Evolutionary conservation across 2,888 invertebrate genomes (phyloP).

Genomic region (Gonocerus acuteangulatus): DNA sequence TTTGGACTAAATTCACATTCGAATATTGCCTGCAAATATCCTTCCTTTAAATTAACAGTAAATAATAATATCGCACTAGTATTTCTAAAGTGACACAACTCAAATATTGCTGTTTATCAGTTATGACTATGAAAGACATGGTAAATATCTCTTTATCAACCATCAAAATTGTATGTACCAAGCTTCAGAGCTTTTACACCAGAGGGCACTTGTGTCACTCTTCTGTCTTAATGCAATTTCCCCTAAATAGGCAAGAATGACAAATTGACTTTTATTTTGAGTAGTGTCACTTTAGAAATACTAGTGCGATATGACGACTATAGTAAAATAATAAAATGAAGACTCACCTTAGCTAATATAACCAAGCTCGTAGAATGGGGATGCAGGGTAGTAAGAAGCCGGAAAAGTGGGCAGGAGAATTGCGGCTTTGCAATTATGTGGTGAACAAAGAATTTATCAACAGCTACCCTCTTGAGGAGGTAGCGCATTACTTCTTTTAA

Average conservation of each 20-base stretch:
- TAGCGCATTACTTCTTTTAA: conserved; percentile 31
- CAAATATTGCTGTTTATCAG: too few species aligned
- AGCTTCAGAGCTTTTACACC: too few species aligned
- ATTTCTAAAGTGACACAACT: too few species aligned
- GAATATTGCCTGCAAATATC: conserved; percentile 12
- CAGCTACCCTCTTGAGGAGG: conserved; percentile 30
- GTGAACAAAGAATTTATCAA: conserved; percentile 31
- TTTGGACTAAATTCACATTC: conserved; percentile 22
- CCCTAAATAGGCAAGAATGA: too few species aligned
- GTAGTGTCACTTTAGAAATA: background rate
- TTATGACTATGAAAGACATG: too few species aligned
- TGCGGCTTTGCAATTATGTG: conserved; percentile 31
- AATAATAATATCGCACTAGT: too few species aligned
- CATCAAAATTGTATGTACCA: too few species aligned
- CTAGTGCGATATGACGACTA: too few species aligned
- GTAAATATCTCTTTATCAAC: too few species aligned
- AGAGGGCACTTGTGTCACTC: too few species aligned
- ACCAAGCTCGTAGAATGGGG: conserved; percentile 28
- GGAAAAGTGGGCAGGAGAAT: conserved; percentile 36
- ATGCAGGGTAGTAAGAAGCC: conserved; percentile 33
- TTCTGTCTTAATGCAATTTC: too few species aligned
- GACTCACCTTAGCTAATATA: conserved; percentile 29
- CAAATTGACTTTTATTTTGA: too few species aligned
- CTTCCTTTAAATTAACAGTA: background rate
- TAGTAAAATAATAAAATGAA: background rate